These are phyloP conservation scores for Ectemnius continuus DNA, from an alignment of 2,888 invertebrate species.

Conservation along the genomic window DNA sequence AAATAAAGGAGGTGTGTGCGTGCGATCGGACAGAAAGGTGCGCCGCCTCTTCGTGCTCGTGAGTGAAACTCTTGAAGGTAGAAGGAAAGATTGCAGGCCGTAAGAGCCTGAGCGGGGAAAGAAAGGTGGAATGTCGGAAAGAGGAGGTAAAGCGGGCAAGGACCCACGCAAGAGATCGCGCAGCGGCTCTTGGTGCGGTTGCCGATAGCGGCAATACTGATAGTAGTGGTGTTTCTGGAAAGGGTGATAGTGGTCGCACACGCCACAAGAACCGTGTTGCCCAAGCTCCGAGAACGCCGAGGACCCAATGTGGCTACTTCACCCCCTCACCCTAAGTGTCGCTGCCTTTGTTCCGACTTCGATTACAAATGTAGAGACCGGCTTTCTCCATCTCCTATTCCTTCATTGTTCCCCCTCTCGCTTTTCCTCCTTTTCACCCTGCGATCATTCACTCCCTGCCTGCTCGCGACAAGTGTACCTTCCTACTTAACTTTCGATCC, in stretches of 20 bases:
- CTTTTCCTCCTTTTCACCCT: slow-evolving; percentile 28
- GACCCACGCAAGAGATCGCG: too few species aligned
- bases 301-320: slow-evolving; percentile 48
- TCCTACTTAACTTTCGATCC: slow-evolving; percentile 35
- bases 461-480: slow-evolving; percentile 18
- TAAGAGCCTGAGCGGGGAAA: background rate
- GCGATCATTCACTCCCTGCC: slow-evolving; percentile 30
- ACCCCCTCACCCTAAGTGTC: slow-evolving; percentile 32
- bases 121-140: slow-evolving; percentile 6
- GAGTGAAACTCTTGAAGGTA: slow-evolving; percentile 37
- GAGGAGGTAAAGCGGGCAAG: background rate
- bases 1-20: slow-evolving; percentile 25
- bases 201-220: slow-evolving; percentile 4
- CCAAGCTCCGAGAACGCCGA: slow-evolving; percentile 33
- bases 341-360: slow-evolving; percentile 68
- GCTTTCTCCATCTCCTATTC: slow-evolving; percentile 45
- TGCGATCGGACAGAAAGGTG: slow-evolving; percentile 29
- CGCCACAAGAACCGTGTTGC: slow-evolving; percentile 26
- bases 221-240: slow-evolving; percentile 45
- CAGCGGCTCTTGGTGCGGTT: too few species aligned
- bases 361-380: slow-evolving; percentile 68
- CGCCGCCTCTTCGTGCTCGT: slow-evolving; percentile 12
- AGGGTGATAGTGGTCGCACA: slow-evolving; percentile 44
- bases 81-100: slow-evolving; percentile 21
- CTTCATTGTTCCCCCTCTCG: slow-evolving; percentile 22